Evolutionary conservation across 2,113 vertebrate species (phyloP), one percentile per base, ranked within the genome.

Genomic region (Perca flavescens): DNA sequence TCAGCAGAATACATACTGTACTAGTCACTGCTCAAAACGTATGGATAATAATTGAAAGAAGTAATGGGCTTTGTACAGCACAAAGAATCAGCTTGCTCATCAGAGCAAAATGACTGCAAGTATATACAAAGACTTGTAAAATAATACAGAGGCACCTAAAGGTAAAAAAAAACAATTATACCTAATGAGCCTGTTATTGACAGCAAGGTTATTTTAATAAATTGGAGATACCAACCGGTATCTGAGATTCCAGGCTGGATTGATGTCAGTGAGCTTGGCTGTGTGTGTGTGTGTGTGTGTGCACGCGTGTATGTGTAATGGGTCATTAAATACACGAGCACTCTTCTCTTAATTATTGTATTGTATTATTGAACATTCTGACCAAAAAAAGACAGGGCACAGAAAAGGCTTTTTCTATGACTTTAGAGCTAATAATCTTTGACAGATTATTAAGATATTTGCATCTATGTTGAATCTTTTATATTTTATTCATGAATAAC

Each of bases 401-500:
- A 54, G 22, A 17, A 22, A 25, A 21, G 1, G 4, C 12, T 16
- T 53, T 62, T 58, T 66, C 53, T 49, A 43, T 43, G 52, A 46
- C 66, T 81, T 72, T 25, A 40, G 3, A 68, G 36, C 14, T 72
- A 70, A 74, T 61, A 46, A 66, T 53, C 14, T 74, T 61, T 40
- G n/a, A 75, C 53, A 63, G 49, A 57, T 66, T 65, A 86, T 78
- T 3, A 56, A 65, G 14, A 31, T 43, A 68, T 66, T 65, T 79
- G 69, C 47, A 70, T 83, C 54, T 3, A 57, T 34, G 77, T 28
- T 68, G 46, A 54, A 34, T n/a, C 19, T 36, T 71, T 73, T n/a
- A 16, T 47, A 68, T 79, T 83, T 81, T 73, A 75, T 82, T 79
- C 56, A 83, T 77, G 74, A 83, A 12, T 79, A 76, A 63, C 52